Conservation (phyloP, 2,797 vertebrate species). For the Astyanax mexicanus region DNA sequence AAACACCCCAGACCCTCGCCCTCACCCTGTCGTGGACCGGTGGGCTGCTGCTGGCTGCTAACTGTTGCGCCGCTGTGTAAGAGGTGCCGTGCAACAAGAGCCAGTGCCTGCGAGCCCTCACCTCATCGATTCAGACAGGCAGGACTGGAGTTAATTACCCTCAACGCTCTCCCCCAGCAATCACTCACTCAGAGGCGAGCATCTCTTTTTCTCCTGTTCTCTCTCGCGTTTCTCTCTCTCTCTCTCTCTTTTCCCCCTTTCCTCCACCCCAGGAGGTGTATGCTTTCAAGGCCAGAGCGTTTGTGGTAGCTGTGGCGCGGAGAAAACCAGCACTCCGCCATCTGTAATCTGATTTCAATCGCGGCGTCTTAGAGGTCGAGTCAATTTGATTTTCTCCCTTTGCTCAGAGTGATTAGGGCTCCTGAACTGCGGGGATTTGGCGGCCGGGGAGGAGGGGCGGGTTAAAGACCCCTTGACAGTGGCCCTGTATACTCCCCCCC, state of each 20-base stretch:
- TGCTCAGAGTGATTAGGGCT: conserved; percentile 67
- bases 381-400: conserved; percentile 79
- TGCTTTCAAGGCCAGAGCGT: conserved; percentile 78
- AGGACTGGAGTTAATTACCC: conserved; percentile 80
- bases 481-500: neutral
- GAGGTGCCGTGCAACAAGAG: conserved; percentile 70
- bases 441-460: neutral
- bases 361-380: conserved; percentile 74
- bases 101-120: conserved; percentile 74
- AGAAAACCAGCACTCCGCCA: conserved; percentile 73
- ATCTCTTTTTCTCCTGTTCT: conserved; percentile 25
- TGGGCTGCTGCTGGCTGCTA: neutral
- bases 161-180: conserved; percentile 66
- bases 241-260: conserved; percentile 11
- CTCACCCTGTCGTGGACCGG: neutral
- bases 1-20: neutral
- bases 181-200: conserved; percentile 46
- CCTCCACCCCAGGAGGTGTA: conserved; percentile 65
- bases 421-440: conserved; percentile 21
- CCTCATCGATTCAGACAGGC: conserved; percentile 78
- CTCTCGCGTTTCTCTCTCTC: neutral
- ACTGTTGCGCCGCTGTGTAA: conserved; percentile 1
- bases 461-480: conserved; percentile 3
- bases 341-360: conserved; percentile 82
- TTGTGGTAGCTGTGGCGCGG: conserved; percentile 71